Percentiles rank a stretch among this genome's conserved stretches.
These are phyloP conservation scores for Rhinichthys osculus DNA, from an alignment of 2,797 vertebrate species.

Conservation along the genomic window DNA sequence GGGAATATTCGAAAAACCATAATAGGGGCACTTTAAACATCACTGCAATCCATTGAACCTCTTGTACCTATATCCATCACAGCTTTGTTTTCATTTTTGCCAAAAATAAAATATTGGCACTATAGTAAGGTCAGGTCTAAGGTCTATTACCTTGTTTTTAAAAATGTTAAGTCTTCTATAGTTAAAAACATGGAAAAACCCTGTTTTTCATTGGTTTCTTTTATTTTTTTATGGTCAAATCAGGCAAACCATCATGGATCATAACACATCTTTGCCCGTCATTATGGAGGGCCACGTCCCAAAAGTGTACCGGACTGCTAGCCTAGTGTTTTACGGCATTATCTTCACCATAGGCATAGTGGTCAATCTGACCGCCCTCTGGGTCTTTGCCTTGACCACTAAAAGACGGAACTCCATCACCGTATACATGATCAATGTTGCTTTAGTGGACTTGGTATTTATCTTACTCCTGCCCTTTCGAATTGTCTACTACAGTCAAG, in stretches of 20 bases:
- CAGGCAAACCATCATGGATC: constrained; percentile 62
- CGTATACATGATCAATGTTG: constrained; percentile 96
- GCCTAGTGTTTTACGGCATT: constrained; percentile 88
- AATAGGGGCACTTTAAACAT: neutral
- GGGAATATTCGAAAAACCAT: too few relatives aligned
- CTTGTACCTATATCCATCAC: neutral
- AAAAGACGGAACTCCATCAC: constrained; percentile 94
- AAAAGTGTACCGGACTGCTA: constrained; percentile 81
- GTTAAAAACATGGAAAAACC: neutral
- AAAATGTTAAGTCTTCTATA: neutral
- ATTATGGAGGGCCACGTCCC: constrained; percentile 67
- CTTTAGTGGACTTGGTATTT: constrained; percentile 89
- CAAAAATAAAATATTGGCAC: neutral
- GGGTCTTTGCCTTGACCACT: constrained; percentile 96
- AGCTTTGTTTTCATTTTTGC: neutral
- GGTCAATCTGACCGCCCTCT: constrained; percentile 91
- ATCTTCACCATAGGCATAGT: constrained; percentile 85
- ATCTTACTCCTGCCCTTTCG: constrained; percentile 89
- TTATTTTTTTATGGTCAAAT: neutral
- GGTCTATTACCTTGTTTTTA: neutral
- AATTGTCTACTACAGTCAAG: constrained; percentile 85
- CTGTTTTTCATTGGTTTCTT: constrained; percentile 6
- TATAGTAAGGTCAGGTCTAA: neutral
- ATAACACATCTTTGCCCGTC: constrained; percentile 54
- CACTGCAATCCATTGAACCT: neutral